Conservation (phyloP, 2,797 vertebrate genomes). For the Clarias laeviceps region DNA sequence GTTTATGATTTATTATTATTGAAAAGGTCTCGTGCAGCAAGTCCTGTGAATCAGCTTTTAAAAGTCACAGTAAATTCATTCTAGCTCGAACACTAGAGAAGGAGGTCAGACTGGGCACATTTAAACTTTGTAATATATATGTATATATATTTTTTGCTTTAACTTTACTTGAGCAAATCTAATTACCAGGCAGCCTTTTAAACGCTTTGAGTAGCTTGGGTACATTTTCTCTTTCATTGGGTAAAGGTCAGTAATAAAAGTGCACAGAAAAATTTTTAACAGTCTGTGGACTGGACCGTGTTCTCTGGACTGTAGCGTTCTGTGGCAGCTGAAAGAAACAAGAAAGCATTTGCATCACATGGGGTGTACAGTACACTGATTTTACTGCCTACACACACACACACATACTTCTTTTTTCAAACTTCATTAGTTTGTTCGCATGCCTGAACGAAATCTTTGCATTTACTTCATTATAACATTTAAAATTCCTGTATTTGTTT, state of each 20-base stretch:
- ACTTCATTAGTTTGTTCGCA: background rate
- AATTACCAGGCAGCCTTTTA: background rate
- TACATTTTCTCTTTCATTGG: background rate
- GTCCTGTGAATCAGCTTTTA: background rate
- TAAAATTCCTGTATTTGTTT: background rate
- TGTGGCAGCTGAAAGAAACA: background rate
- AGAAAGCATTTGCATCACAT: background rate
- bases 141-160: background rate
- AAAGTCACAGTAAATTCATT: background rate
- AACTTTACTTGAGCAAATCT: background rate
- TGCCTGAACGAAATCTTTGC: background rate
- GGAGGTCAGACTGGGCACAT: background rate
- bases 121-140: background rate
- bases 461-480: background rate
- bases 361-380: slow-evolving; percentile 2
- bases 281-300: too few species aligned
- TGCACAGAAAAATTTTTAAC: background rate
- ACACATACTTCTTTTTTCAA: background rate
- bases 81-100: background rate
- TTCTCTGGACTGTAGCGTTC: background rate
- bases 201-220: background rate
- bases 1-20: background rate
- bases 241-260: slow-evolving; percentile 5
- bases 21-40: background rate
- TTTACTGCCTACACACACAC: background rate